phyloP scores from a whole-genome alignment of 2,113 vertebrate species.

The Actenoides lindsayi region DNA sequence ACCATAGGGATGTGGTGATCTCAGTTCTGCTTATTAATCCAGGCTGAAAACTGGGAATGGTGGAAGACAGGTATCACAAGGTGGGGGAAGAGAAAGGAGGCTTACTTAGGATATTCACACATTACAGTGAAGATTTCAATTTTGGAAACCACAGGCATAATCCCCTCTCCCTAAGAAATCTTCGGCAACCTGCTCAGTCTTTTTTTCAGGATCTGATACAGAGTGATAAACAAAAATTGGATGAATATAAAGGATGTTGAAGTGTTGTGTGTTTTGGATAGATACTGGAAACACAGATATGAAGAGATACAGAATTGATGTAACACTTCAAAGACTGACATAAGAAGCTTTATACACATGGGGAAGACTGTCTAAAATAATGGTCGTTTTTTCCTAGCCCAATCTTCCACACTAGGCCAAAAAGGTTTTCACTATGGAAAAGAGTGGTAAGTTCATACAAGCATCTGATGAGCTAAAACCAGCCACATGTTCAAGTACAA shows the following conservation, averaged over 20 bases:
- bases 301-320: neutral
- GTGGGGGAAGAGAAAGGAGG: neutral
- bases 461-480: neutral
- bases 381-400: neutral
- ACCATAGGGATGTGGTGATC: accelerated
- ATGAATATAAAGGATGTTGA: neutral
- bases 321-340: neutral
- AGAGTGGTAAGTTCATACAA: neutral
- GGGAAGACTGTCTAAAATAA: neutral
- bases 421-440: neutral
- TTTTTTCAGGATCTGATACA: neutral
- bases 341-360: neutral
- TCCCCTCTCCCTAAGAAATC: neutral
- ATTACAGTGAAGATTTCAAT: neutral
- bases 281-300: neutral
- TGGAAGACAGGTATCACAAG: neutral
- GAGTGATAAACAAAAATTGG: neutral
- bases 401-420: neutral
- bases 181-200: neutral
- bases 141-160: neutral
- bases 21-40: neutral
- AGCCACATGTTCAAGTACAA: neutral
- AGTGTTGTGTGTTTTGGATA: neutral
- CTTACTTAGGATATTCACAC: neutral
- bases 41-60: neutral